Evolutionary conservation across 2,797 vertebrate species (phyloP), one percentile per base, ranked within the genome.

Genomic region (Phalloptychus januarius): DNA sequence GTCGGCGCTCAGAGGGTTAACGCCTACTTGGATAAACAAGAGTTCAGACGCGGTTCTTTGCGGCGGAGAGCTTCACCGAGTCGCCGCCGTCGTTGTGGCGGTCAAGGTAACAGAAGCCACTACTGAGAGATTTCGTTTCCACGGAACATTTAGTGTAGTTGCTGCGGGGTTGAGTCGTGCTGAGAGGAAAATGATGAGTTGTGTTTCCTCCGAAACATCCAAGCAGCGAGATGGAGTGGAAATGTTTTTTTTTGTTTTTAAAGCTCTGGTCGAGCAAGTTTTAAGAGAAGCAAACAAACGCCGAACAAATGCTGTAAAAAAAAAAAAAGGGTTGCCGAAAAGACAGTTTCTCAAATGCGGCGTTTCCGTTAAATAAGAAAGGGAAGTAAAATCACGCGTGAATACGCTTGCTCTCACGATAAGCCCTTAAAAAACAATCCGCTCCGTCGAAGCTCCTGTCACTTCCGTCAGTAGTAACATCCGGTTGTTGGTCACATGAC

Each of bases 1-100:
- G 85, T 92, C 91, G 85, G 85, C 90, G 94, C 91, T 89, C 74
- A 72, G 76, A 76, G 88, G 89, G 92, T 93, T 84, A 85, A 91
- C 90, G 88, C 92, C 94, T 84, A 93, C 92, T 86, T 69, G 89
- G 74, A 80, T 85, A 90, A 90, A 90, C 85, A 85, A 84, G 77
- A 82, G 83, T 83, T 82, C 77, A 70, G 82, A 87, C 72, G 83
- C 78, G 87, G 91, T 90, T 89, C 75, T 81, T 81, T 31, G 20
- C 50, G 31, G 42, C 75, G 80, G 67, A 38, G 82, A 31, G 36
- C 36, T 23, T 0, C 25, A 73, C 61, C 38, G 76, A 73, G 78
- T 71, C 48, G 20, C 3, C 48, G 48, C 7, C 1, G 46, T 2
- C 0, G 18, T 46, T 71, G 79, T 58, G n/a, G n/a, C n/a, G n/a